These are phyloP conservation scores for Lepidurus couesii DNA, from an alignment of 1,140 invertebrate genomes.

Conservation along the genomic window DNA sequence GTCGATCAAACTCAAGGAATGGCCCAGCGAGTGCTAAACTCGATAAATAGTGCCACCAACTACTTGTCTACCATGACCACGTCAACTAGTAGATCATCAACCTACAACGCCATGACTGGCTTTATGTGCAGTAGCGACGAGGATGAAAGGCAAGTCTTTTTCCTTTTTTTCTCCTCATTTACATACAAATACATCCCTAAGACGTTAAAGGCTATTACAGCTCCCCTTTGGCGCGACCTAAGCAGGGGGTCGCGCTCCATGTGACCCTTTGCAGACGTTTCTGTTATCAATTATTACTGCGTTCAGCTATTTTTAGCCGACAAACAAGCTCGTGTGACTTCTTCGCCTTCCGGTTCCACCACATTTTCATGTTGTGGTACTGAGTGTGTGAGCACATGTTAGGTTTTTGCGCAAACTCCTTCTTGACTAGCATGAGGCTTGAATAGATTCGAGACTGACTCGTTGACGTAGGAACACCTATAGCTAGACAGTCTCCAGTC, in stretches of 20 bases:
- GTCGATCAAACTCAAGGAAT: background rate
- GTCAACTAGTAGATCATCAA: background rate
- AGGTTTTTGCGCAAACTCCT: background rate
- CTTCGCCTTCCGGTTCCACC: background rate
- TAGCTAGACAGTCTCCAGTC: too few species aligned
- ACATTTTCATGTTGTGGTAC: background rate
- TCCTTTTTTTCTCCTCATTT: background rate
- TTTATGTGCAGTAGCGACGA: background rate
- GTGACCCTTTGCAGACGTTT: background rate
- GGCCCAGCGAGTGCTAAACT: background rate
- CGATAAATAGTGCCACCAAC: background rate
- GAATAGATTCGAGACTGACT: background rate
- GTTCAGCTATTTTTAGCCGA: background rate
- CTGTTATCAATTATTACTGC: background rate
- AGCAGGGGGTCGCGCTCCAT: conserved; percentile 2
- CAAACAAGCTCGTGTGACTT: background rate
- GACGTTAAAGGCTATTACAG: background rate
- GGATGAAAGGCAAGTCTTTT: background rate
- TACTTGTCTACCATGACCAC: background rate
- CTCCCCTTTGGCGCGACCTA: background rate
- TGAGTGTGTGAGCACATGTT: background rate
- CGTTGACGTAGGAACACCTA: background rate
- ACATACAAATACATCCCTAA: too few species aligned
- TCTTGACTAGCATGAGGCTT: background rate
- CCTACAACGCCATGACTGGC: background rate